Evolutionary conservation across 1,140 invertebrate genomes (phyloP), one percentile per base, ranked within the genome.

Genomic region (Carposina sasakii): DNA sequence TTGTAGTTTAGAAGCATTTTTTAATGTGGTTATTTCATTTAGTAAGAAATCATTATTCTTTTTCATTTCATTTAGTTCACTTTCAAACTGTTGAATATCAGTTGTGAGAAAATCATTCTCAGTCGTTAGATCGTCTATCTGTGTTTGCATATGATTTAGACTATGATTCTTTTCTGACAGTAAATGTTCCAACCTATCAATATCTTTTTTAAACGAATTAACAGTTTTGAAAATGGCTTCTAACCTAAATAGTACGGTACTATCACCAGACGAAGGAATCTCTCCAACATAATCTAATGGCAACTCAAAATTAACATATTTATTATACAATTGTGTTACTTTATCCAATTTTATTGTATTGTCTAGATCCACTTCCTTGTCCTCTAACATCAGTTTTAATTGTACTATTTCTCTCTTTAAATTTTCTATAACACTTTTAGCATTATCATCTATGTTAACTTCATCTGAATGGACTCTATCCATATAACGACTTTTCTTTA

Each of bases 31-130:
- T 54, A 91, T 84, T 69, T 90, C 88, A 42, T 86, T 85, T 60
- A 90, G 85, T 13, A 91, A 71, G 51, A 89, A 81, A 62, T 90
- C 89, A 60, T 91, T 91, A 67, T 90, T 91, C 59, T 89, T 89
- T 61, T 89, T 89, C 67, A 90, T 85, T 72, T 90, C 88, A 31
- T 84, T 85, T 44, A 89, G 85, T 69, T 91, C 89, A n/a, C 86
- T 71, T 57, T 90, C 88, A 40, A 86, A 88, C 60, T 90, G 87
- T 46, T 85, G 81, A 22, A 89, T 79, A 62, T 89, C 88, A 21
- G 86, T 83, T 48, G 87, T 86, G 0, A 89, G 62, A 22, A 87
- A 87, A 61, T 88, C 87, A 63, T 87, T 88, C 66, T 89, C 88
- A 22, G 77, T 71, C 2, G 75, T 76, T 21, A 86, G 57, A 45